Evolutionary conservation across 1,140 invertebrate genomes (phyloP), one percentile per base, ranked within the genome.

Genomic region (Bemisia tabaci): DNA sequence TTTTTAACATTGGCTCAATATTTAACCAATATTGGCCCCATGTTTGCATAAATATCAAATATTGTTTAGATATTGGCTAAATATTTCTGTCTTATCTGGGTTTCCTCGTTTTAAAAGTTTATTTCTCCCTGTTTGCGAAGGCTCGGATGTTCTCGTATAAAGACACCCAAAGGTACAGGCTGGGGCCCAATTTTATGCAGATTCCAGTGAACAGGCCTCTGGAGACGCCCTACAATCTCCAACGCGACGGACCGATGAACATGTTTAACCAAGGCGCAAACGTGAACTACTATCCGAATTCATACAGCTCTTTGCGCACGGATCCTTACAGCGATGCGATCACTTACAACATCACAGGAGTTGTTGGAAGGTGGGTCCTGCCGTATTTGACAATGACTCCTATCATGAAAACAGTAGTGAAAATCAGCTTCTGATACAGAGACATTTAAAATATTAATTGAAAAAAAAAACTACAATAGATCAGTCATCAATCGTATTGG

Each of bases 281-380:
- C 17, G 95, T 95, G 0, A 97, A 96, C 79, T 97, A 97, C 76
- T 95, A 85, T 79, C 95, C 95, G 0, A 97, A 97, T 77, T 95
- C 92, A 67, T 98, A 97, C 77, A 79, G 80, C 69, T 93, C 93
- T 0, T 92, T 93, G 0, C 76, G 81, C 26, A 83, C 85, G 33
- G 67, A 60, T 12, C 80, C 80, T 0, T 73, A 83, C 63, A 81
- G 80, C 62, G 78, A 83, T 23, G 66, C 22, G 24, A 68, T 39
- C 22, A 70, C 69, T 1, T 78, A 71, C 60, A 65, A 67, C 23
- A 59, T 75, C 2, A 67, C 74, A 65, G 83, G 81, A 25, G 81
- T 84, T 70, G 80, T 83, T 17, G 70, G 26, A 9, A 68, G 68
- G 68, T 66, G 1, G 65, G 21, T 48, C 5, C 5, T 48, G 5